These are phyloP conservation scores for Manis javanica DNA, from an alignment of 2,797 vertebrate genomes.

Conservation along the genomic window DNA sequence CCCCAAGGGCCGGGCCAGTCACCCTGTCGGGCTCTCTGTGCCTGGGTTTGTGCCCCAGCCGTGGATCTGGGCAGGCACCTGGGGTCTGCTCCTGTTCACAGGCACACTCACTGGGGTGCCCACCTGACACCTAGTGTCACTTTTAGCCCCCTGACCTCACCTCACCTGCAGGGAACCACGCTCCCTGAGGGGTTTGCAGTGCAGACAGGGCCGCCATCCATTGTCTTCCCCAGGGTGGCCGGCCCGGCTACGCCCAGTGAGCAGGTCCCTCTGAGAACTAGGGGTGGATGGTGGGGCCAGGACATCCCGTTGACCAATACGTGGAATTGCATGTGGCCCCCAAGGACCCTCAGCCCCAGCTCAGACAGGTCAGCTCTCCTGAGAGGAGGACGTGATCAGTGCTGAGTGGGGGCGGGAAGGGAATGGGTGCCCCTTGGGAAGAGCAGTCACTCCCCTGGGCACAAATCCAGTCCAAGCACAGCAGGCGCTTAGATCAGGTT, in stretches of 20 bases:
- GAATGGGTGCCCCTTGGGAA: neutral
- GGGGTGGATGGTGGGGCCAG: neutral
- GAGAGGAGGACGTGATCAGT: neutral
- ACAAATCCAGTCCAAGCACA: neutral
- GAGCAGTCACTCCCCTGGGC: neutral
- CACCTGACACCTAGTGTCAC: no score
- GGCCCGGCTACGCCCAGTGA: neutral
- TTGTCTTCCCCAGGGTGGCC: neutral
- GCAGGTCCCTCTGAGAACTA: neutral
- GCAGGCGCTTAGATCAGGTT: accelerated
- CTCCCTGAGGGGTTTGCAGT: neutral
- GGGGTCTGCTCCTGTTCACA: neutral
- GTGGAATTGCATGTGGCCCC: neutral
- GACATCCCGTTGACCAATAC: neutral
- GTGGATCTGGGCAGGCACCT: neutral
- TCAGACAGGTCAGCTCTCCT: neutral
- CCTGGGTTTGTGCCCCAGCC: accelerated
- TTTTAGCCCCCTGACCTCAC: neutral
- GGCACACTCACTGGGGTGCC: accelerated
- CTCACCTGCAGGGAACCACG: neutral
- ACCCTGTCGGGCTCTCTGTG: neutral
- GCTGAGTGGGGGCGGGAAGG: neutral
- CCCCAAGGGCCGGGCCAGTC: neutral
- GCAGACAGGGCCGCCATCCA: neutral
- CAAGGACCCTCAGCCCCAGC: no score